Base-by-base conservation (phyloP, 2,888 invertebrate species). In the Hetaerina titia region DNA sequence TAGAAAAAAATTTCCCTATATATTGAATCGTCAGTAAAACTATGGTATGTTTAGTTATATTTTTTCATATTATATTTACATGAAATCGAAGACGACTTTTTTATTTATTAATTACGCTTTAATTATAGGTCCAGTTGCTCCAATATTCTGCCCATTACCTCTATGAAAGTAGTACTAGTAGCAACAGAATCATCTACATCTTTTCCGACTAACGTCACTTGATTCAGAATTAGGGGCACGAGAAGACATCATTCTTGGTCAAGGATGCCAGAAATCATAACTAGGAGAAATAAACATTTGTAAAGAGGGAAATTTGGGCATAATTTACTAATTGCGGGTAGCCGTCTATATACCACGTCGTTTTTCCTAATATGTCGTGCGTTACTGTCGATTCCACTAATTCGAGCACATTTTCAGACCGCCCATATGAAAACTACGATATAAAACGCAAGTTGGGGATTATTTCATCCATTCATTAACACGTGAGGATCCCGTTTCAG, bases 401-500 rank as follows among this genome's bases (percentile, higher is more conserved):
- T 89, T 89, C 89, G 22, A 57, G 58, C 22, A 89, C 89, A 89
- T 89, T 58, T 58, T 22, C 56, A 5, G 58, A 57, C 89, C 89
- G 89, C 89, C 57, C 19, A 89, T 57, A 89, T 89, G 89, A 89
- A 58, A 56, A 89, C n/a, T 56, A 11, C 58, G 89, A 89, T 89
- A 89, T 89, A 22, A 89, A 58, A 58, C 11, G 89, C 57, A n/a
- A 58, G 22, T 58, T 13, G 56, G 56, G 58, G 31, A 81, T 81
- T 89, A 57, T 58, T 57, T 89, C 89, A 22, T 1, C 89, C 89
- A 89, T 89, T 89, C 11, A 89, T 89, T 57, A 89, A n/a, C n/a
- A 57, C 89, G 22, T 56, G 89, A 58, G n/a, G 19, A 89, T 57
- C n/a, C 57, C 6, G 58, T 81, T 81, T 81, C 8, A 31, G 81